phyloP scores from a whole-genome alignment of 2,797 vertebrate genomes.

The Linurgus olivaceus region DNA sequence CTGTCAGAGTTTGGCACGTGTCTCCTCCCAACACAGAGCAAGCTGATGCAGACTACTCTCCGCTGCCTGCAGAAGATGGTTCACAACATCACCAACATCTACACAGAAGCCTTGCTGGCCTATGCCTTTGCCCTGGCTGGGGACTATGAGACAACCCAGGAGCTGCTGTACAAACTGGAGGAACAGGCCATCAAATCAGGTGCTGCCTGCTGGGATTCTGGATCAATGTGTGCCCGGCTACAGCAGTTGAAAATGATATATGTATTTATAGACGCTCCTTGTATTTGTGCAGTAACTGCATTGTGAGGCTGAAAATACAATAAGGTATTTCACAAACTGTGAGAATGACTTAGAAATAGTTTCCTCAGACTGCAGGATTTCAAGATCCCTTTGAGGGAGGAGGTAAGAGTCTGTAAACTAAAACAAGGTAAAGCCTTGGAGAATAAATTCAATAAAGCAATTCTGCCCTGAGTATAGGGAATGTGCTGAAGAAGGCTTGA shows the following conservation, averaged over 20 bases:
- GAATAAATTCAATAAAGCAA: background rate
- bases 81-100: conserved; percentile 36
- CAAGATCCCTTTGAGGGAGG: background rate
- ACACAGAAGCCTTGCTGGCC: conserved; percentile 66
- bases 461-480: background rate
- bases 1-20: background rate
- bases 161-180: conserved; percentile 60
- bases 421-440: background rate
- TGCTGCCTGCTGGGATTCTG: background rate
- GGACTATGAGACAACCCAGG: conserved; percentile 50
- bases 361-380: background rate
- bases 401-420: background rate
- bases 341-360: background rate
- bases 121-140: conserved; percentile 67
- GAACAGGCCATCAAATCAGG: conserved; percentile 65
- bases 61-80: conserved; percentile 23
- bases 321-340: background rate
- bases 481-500: background rate
- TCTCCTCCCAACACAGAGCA: background rate
- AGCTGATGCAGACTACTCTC: conserved; percentile 41
- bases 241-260: background rate
- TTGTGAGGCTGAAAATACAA: background rate
- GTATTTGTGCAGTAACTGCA: background rate
- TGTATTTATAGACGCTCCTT: background rate
- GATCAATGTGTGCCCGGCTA: background rate